Base-by-base conservation (phyloP, 2,113 vertebrate species). In the Ciconia stormi region DNA sequence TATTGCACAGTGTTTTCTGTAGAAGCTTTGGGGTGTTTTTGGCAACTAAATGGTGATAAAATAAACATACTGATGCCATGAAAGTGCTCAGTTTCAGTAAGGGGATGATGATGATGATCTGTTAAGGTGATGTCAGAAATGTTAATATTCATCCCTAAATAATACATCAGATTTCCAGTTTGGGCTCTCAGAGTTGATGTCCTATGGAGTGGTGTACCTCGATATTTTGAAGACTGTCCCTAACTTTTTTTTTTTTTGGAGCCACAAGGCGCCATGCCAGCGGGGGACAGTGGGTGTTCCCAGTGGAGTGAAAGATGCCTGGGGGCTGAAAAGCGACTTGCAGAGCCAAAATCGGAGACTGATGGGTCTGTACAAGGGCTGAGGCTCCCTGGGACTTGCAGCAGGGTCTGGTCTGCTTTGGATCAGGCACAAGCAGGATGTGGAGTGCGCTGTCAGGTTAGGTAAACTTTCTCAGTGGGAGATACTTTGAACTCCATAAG, bases 401-500 rank as follows among this genome's bases (percentile, higher is more conserved):
- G 65, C 30, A 74, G 40, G 12, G 9, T 25, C 80, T 50, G 47
- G 29, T 74, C 50, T 9, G 1, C 88, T 70, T 82, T 59, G 72
- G 59, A 79, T 89, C 59, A 56, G 56, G 52, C 40, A 63, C 16
- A 59, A 30, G 55, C 32, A 86, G 53, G 74, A 90, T 53, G 29
- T 46, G 20, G 58, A 96, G 14, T 61, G 32, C 40, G 21, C 8
- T 11, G 56, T 47, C 59, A 78, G 69, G 55, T 84, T 74, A 81
- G 55, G 46, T 83, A 84, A 94, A 89, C 55, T 76, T 93, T 69
- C 59, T 59, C 76, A 63, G 50, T 61, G 52, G 78, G 82, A 92
- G 61, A 71, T 23, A 70, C 67, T 94, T 93, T 90, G 90, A 92
- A 93, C 62, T 83, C 79, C 49, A 32, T n/a, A 49, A 93, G 74